phyloP scores from a whole-genome alignment of 53 echinoderm and acorn worm species.

The Antedon mediterranea region DNA sequence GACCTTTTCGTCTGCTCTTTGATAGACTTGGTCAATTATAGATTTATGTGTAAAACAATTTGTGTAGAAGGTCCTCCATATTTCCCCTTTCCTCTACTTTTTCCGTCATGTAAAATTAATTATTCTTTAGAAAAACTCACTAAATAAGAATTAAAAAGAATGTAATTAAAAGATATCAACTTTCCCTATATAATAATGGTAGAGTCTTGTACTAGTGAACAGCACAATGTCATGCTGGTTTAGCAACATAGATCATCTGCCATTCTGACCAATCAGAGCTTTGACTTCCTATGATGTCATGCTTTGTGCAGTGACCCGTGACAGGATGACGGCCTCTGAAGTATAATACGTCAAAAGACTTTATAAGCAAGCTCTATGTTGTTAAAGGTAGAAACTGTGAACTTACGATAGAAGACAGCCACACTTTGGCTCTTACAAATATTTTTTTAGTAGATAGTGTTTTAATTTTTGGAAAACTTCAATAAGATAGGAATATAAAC shows the following conservation, averaged over 20 bases:
- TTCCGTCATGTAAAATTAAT: too few species aligned
- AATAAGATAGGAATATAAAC: neutral
- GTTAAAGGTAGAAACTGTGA: neutral
- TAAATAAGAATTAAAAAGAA: too few species aligned
- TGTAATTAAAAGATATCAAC: too few species aligned
- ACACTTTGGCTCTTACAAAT: neutral
- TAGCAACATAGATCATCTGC: neutral
- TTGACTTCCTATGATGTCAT: neutral
- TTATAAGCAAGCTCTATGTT: neutral
- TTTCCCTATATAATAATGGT: neutral
- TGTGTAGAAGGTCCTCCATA: too few species aligned
- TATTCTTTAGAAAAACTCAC: too few species aligned
- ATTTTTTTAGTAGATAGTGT: neutral
- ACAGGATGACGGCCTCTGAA: neutral
- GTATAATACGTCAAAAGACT: neutral
- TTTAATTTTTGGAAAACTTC: neutral
- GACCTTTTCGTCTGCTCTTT: too few species aligned
- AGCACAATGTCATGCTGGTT: neutral
- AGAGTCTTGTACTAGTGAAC: neutral
- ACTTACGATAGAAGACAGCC: neutral
- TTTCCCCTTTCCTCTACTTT: too few species aligned
- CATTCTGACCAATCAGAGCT: neutral
- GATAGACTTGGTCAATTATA: too few species aligned
- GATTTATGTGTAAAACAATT: too few species aligned
- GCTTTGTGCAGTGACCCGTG: neutral